phyloP scores from a whole-genome alignment of 2,888 invertebrate species.

The Strigamia transsilvanica region DNA sequence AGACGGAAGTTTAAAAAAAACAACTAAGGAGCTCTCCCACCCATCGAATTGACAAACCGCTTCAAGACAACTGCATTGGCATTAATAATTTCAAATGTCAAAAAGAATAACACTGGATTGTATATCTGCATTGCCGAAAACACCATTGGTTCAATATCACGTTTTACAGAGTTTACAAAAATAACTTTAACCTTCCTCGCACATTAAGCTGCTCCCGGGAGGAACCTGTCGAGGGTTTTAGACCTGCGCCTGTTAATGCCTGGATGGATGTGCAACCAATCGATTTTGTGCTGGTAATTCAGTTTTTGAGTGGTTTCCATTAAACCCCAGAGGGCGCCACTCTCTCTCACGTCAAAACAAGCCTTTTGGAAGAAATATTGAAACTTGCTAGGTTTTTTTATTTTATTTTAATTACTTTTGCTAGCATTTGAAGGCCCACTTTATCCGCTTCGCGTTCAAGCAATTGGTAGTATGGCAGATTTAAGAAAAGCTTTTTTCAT shows the following conservation, averaged over 20 bases:
- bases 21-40: too few species aligned
- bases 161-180: too few species aligned
- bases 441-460: constrained; percentile 71
- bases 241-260: not conserved
- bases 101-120: too few species aligned
- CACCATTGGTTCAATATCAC: too few species aligned
- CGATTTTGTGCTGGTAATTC: constrained; percentile 60
- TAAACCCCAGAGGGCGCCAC: constrained; percentile 68
- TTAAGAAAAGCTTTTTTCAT: constrained; percentile 65
- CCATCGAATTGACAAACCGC: too few species aligned
- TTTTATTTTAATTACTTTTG: constrained; percentile 65
- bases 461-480: constrained; percentile 68
- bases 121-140: too few species aligned
- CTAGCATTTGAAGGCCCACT: constrained; percentile 69
- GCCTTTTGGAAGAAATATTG: constrained; percentile 57
- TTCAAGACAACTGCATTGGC: too few species aligned
- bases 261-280: constrained; percentile 70
- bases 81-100: too few species aligned
- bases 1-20: too few species aligned
- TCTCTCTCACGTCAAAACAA: constrained; percentile 69
- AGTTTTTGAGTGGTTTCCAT: constrained; percentile 52
- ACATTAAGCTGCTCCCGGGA: not conserved
- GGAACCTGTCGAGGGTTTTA: constrained; percentile 3
- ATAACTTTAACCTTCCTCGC: too few species aligned
- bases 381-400: not conserved